A percentile compares a stretch with the other conserved stretches of the same genome.
These are phyloP conservation scores for Leptinotarsa tumamoca DNA, from an alignment of 2,888 invertebrate genomes.

Conservation along the genomic window DNA sequence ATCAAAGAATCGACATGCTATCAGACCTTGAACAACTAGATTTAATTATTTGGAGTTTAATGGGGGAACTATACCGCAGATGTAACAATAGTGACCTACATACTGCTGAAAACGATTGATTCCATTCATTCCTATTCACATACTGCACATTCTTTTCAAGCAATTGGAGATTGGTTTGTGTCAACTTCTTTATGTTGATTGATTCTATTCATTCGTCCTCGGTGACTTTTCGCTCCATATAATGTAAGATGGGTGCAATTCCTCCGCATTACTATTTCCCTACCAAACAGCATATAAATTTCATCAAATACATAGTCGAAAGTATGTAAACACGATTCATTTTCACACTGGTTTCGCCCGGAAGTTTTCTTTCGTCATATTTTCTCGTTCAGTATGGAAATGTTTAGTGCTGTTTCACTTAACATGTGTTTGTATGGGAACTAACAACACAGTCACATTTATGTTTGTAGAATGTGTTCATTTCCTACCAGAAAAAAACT, in stretches of 20 bases:
- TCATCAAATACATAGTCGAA: conserved; percentile 1
- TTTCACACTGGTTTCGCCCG: conserved; percentile 1
- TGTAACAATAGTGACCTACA: too few relatives aligned
- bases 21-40: too few relatives aligned
- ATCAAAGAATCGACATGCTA: too few relatives aligned
- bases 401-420: conserved; percentile 16
- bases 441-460: not conserved
- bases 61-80: too few relatives aligned
- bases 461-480: not conserved
- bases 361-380: conserved; percentile 19
- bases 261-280: not conserved
- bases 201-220: too few relatives aligned
- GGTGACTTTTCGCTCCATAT: too few relatives aligned
- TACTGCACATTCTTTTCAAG: too few relatives aligned
- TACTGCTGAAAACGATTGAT: too few relatives aligned
- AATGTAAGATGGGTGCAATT: not conserved
- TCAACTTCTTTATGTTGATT: too few relatives aligned
- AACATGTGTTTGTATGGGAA: not conserved
- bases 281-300: not conserved
- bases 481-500: not conserved
- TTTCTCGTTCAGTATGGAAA: conserved; percentile 5
- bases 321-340: conserved; percentile 2
- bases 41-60: too few relatives aligned
- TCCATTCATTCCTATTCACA: too few relatives aligned
- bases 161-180: too few relatives aligned